These are phyloP conservation scores for Actenoides hombroni DNA, from an alignment of 2,113 vertebrate genomes.

Conservation along the genomic window DNA sequence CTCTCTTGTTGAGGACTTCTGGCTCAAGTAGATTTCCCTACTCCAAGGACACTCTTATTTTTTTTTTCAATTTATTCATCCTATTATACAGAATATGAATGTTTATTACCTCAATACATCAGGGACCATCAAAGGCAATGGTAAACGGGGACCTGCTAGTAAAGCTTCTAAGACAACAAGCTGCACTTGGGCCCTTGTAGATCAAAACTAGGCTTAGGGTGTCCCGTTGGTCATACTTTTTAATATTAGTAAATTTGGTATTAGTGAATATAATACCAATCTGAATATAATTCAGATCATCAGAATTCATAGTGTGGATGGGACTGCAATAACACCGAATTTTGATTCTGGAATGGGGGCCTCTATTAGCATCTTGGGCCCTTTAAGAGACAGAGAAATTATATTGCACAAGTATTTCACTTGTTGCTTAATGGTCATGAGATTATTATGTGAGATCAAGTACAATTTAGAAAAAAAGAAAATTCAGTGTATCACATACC, in stretches of 20 bases:
- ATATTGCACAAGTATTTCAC: background rate
- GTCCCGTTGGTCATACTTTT: background rate
- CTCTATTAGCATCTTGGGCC: background rate
- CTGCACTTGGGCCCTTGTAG: background rate
- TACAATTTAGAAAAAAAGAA: background rate
- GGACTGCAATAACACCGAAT: accelerated
- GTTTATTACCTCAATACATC: background rate
- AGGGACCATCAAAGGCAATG: background rate
- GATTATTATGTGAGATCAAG: background rate
- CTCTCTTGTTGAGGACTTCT: accelerated
- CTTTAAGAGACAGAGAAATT: background rate
- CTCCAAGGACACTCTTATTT: background rate
- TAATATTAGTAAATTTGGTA: background rate
- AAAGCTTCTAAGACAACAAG: background rate
- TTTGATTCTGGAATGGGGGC: background rate
- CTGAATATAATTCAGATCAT: too few relatives aligned
- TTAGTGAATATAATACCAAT: background rate
- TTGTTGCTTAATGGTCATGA: background rate
- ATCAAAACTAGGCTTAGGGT: background rate
- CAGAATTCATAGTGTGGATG: background rate
- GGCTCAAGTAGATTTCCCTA: background rate
- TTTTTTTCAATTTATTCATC: background rate
- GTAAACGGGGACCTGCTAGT: background rate
- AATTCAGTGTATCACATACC: background rate
- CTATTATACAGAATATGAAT: background rate